Base-by-base conservation (phyloP, 2,797 vertebrate species). In the Semotilus atromaculatus region DNA sequence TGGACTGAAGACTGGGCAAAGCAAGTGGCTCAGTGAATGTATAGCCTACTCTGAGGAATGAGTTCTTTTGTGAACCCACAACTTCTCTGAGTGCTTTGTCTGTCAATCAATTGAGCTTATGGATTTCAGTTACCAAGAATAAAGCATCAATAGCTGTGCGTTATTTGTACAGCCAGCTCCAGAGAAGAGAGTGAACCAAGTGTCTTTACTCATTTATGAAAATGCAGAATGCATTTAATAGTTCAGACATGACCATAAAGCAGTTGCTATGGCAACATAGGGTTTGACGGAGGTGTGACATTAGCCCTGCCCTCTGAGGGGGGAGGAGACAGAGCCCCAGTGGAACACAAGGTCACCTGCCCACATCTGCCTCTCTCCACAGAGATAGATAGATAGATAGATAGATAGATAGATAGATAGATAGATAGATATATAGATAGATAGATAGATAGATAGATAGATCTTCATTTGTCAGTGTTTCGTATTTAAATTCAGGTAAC, bases 191-290 rank as follows among this genome's bases (percentile, higher is more conserved):
- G 1, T 29, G 73, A 7, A 58, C 10, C 3, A 8, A 51, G 43
- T 34, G 48, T 19, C 11, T 55, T 68, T 68, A 77, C 3, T 36
- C 60, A 31, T 62, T 66, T 48, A 66, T 62, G 51, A 77, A 83
- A n/a, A n/a, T n/a, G 55, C 73, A 68, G 62, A 48, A 38, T 71
- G 83, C 51, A 70, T 72, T 74, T 66, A 80, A 53, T 60, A 64
- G 45, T 76, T 73, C 66, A 77, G 73, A 85, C 75, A 51, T 82
- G 77, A 83, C n/a, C 71, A 82, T 51, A 84, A 67, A 82, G 76
- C 55, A 70, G 87, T 88, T 89, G 77, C 83, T 78, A 89, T 87
- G 85, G 78, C 73, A 85, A 89, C 89, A 51, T 67, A 73, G 76
- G 81, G 79, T 67, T 85, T 87, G 78, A 82, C 21, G n/a, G 66